These are phyloP conservation scores for Chaetophractus vellerosus DNA, from an alignment of 2,797 vertebrate species.

Conservation along the genomic window DNA sequence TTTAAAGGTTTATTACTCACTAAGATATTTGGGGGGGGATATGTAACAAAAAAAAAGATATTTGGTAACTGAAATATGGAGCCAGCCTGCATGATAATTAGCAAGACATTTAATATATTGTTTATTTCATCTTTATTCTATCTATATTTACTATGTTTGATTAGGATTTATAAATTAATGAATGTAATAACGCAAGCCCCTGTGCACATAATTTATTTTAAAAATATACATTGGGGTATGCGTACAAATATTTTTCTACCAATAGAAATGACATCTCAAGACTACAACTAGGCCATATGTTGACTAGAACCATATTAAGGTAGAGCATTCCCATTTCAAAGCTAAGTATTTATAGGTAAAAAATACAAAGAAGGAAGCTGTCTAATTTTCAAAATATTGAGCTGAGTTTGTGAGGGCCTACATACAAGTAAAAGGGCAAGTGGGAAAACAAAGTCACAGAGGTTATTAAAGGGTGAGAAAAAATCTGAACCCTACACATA, in stretches of 20 bases:
- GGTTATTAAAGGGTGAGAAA: constrained; percentile 33
- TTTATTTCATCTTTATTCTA: not conserved
- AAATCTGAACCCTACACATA: not conserved
- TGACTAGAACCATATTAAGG: not conserved
- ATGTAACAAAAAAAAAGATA: too few relatives aligned
- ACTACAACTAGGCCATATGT: not conserved
- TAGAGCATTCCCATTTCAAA: constrained; percentile 36
- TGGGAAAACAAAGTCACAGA: constrained; percentile 45
- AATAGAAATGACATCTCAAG: not conserved
- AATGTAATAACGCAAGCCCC: not conserved
- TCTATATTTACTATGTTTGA: not conserved
- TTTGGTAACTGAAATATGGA: constrained; percentile 4
- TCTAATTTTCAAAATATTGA: constrained; percentile 33
- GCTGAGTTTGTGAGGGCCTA: not conserved
- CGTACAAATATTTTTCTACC: not conserved
- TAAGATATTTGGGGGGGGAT: constrained; percentile 18
- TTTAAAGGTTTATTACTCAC: constrained; percentile 42
- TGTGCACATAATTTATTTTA: not conserved
- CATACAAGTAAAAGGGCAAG: not conserved
- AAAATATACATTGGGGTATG: not conserved
- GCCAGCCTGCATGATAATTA: not conserved
- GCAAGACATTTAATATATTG: not conserved
- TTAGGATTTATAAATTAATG: constrained; percentile 14
- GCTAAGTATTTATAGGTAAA: not conserved
- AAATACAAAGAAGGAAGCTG: constrained; percentile 43